phyloP scores from a whole-genome alignment of 2,888 invertebrate species.

The Noctua janthe region DNA sequence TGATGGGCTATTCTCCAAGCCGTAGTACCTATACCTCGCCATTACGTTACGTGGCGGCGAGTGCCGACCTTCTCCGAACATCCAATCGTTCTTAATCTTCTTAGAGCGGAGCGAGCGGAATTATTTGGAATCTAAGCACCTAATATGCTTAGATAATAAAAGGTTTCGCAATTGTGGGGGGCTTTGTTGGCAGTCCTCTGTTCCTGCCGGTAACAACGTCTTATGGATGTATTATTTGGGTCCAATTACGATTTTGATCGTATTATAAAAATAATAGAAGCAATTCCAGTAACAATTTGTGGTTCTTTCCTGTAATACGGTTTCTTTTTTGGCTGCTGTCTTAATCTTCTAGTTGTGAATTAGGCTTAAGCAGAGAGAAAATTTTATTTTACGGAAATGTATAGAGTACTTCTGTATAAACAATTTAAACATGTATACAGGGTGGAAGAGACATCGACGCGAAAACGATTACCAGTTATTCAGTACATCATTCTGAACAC shows the following conservation, averaged over 20 bases:
- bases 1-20: constrained; percentile 84
- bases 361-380: neutral
- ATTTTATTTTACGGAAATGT: neutral
- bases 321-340: constrained; percentile 3
- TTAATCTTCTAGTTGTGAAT: constrained; percentile 1
- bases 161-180: constrained; percentile 80
- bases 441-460: too few species aligned
- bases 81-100: constrained; percentile 90
- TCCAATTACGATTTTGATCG: constrained; percentile 60
- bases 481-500: too few species aligned
- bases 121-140: constrained; percentile 87
- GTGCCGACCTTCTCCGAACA: constrained; percentile 85
- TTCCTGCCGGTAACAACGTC: constrained; percentile 59
- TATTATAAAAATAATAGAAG: constrained; percentile 58
- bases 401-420: neutral
- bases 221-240: constrained; percentile 59
- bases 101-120: constrained; percentile 85
- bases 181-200: constrained; percentile 61
- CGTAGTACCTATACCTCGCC: constrained; percentile 70
- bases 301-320: constrained; percentile 4
- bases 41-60: constrained; percentile 78
- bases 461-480: too few species aligned
- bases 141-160: constrained; percentile 88
- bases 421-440: neutral
- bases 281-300: constrained; percentile 44